Percentiles rank a stretch among this genome's conserved stretches.
Conservation (phyloP, 2,888 invertebrate genomes). For the Ornithoptera priamus region DNA sequence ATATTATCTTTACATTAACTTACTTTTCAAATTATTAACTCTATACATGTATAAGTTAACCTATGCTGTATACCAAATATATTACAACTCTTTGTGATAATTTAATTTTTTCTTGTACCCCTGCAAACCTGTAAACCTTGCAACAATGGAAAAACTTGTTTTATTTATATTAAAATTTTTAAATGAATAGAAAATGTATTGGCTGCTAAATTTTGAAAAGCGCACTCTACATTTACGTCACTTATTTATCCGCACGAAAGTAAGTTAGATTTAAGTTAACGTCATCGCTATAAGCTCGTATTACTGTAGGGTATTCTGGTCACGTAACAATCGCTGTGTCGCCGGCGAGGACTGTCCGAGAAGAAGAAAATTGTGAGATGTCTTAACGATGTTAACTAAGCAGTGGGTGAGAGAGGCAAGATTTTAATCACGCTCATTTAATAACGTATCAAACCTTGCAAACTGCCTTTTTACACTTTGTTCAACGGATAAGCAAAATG, state of each 20-base stretch:
- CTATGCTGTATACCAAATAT: no score
- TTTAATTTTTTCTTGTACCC: no score
- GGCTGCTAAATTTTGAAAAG: neutral
- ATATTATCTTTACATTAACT: no score
- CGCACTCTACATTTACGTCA: neutral
- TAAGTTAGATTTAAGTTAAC: slow-evolving; percentile 26
- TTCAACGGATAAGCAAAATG: neutral
- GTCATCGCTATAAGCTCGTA: slow-evolving; percentile 24
- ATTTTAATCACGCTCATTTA: slow-evolving; percentile 21
- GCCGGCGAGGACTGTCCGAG: slow-evolving; percentile 21
- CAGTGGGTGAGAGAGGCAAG: slow-evolving; percentile 17
- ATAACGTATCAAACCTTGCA: slow-evolving; percentile 1
- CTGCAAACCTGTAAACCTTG: no score
- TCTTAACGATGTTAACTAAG: slow-evolving; percentile 28
- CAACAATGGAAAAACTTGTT: no score
- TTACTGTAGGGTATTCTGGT: slow-evolving; percentile 24
- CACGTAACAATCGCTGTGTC: slow-evolving; percentile 27
- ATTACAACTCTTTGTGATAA: no score
- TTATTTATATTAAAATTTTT: no score
- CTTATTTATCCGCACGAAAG: slow-evolving; percentile 16
- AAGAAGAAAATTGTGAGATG: slow-evolving; percentile 27
- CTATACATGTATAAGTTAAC: no score
- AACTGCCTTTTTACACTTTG: neutral
- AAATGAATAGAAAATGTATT: neutral
- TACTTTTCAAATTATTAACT: no score